Percentiles rank a stretch among this genome's conserved stretches.
Conservation (phyloP, 2,113 vertebrate genomes). For the Toxotes chatareus region DNA sequence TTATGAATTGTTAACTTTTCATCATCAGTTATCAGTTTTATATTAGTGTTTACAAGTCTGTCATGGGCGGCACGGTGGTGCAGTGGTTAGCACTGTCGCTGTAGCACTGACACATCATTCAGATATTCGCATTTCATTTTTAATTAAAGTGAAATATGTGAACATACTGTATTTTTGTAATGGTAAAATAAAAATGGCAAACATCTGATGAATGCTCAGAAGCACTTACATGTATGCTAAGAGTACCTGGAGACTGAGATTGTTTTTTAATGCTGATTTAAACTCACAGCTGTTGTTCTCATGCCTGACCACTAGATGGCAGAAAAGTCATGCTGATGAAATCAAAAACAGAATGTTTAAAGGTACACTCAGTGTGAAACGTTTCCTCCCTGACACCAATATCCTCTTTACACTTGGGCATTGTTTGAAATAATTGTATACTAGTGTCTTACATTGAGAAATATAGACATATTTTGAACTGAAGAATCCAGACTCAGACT, state of each 20-base stretch:
- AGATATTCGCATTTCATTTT: background rate
- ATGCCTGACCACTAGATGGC: conserved; percentile 61
- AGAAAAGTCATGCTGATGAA: conserved; percentile 49
- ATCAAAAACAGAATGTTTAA: background rate
- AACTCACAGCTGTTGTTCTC: background rate
- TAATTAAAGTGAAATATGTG: background rate
- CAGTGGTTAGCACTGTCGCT: no score
- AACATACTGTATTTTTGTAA: background rate
- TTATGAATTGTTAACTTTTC: background rate
- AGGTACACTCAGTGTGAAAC: background rate
- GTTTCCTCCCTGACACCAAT: background rate
- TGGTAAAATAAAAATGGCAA: background rate
- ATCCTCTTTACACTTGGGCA: background rate
- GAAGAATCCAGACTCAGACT: background rate
- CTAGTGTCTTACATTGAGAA: background rate
- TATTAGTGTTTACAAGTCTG: background rate
- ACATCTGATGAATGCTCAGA: background rate
- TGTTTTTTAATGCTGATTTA: background rate
- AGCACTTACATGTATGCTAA: no score
- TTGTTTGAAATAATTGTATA: no score
- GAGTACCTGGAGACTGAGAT: background rate
- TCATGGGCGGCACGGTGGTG: no score
- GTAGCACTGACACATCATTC: no score
- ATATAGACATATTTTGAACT: background rate
- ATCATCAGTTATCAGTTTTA: background rate